phyloP scores from a whole-genome alignment of 2,113 vertebrate species.

The Dolichotis patagonum region DNA sequence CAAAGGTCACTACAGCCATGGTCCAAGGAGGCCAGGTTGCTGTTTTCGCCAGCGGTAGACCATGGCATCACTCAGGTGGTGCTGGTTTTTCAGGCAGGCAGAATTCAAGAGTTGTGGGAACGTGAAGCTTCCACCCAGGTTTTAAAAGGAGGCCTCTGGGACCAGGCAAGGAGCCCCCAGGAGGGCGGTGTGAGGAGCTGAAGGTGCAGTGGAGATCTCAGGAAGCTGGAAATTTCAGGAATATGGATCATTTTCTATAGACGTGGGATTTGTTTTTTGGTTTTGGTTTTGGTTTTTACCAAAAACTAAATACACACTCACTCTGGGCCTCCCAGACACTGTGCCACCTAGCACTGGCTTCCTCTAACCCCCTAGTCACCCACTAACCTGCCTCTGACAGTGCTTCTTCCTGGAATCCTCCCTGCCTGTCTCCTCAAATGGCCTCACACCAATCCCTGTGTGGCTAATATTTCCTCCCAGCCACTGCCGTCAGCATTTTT shows the following conservation, averaged over 20 bases:
- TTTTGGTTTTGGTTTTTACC: not conserved
- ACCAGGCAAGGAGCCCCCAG: not conserved
- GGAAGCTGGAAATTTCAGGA: too few relatives aligned
- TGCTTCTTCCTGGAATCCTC: slow-evolving; percentile 26
- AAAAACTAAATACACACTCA: not conserved
- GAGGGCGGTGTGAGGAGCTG: too few relatives aligned
- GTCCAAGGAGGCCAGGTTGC: too few relatives aligned
- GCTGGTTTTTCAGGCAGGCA: not conserved
- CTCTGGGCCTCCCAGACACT: not conserved
- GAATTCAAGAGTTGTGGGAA: not conserved
- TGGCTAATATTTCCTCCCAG: not conserved
- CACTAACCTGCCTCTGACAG: accelerated
- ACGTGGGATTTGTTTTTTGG: too few relatives aligned
- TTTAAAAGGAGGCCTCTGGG: not conserved
- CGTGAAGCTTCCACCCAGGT: not conserved
- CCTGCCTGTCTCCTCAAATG: not conserved
- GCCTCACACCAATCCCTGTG: not conserved
- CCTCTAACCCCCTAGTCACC: not conserved
- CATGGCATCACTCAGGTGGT: too few relatives aligned
- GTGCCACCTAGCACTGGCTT: not conserved
- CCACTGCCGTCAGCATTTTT: not conserved
- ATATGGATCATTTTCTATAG: too few relatives aligned
- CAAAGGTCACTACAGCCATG: too few relatives aligned
- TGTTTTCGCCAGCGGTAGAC: too few relatives aligned
- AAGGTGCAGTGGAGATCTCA: too few relatives aligned